These are phyloP conservation scores for Menidia beryllina DNA, from an alignment of 2,113 vertebrate species.

Conservation along the genomic window DNA sequence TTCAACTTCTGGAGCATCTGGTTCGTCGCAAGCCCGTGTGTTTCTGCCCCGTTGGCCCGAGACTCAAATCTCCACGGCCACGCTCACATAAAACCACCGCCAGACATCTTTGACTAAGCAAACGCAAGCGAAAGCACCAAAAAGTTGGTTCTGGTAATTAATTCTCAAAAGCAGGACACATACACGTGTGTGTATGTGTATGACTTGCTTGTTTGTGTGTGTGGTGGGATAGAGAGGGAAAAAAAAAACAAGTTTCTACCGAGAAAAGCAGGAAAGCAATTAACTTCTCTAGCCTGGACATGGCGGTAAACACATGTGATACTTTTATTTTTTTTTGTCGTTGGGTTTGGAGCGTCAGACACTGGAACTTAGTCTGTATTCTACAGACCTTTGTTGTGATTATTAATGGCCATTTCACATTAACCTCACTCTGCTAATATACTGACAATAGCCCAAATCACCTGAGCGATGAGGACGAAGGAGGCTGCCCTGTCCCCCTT, in stretches of 20 bases:
- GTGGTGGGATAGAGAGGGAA: not conserved
- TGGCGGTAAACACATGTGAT: conserved; percentile 63
- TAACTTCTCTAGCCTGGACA: conserved; percentile 66
- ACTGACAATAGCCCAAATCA: conserved; percentile 79
- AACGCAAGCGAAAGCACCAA: conserved; percentile 43
- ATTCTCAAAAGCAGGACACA: conserved; percentile 46
- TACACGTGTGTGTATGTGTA: not conserved
- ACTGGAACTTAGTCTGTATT: conserved; percentile 37
- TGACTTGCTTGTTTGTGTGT: conserved; percentile 8
- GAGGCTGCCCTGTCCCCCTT: conserved; percentile 66
- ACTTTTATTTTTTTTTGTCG: conserved; percentile 62
- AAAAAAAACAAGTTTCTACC: conserved; percentile 38
- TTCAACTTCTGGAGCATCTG: conserved; percentile 1
- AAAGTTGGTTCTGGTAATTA: conserved; percentile 60
- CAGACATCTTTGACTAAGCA: conserved; percentile 39
- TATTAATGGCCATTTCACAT: conserved; percentile 77
- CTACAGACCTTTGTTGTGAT: conserved; percentile 71
- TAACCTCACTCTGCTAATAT: conserved; percentile 72
- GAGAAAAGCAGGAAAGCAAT: conserved; percentile 72
- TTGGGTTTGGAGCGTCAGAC: conserved; percentile 32
- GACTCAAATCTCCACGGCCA: not conserved
- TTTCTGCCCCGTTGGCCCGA: not conserved
- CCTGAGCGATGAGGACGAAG: conserved; percentile 82
- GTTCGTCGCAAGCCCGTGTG: not conserved
- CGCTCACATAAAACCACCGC: not conserved